Base-by-base conservation (phyloP, 2,113 vertebrate species). In the Entosphenus tridentatus region DNA sequence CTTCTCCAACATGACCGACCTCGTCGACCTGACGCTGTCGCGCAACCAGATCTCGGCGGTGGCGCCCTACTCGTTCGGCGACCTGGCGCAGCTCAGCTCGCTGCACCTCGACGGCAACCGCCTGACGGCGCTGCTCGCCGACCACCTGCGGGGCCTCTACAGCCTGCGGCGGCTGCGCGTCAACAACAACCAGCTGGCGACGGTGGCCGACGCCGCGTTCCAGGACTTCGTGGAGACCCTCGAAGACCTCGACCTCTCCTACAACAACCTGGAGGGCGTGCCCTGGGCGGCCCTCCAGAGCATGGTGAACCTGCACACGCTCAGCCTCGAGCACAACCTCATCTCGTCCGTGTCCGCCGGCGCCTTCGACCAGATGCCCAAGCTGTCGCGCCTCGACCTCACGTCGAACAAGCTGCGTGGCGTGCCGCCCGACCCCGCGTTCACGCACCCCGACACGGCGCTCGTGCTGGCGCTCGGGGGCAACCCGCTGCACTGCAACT, bases 401-500 rank as follows among this genome's bases (percentile, higher is more conserved):
- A 85, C 84, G 0, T 86, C 84, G 70, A 86, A 86, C 77, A 85
- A 85, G 76, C 79, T 86, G 70, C 85, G 84, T 77, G 84, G 84
- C 75, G 83, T 86, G 55, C 83, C 84, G 1, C 83, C 84, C 0
- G 84, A 85, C 76, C 84, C 84, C 2, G 57, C 84, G 65, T 85
- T 84, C 74, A 84, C 85, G 71, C 96, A 89, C 1, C 84, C 84
- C 3, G 84, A 87, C 69, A 84, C 90, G 1, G 80, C 80, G 3
- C 75, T 97, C 6, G 87, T 87, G 70, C 82, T 92, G 12, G 88
- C 83, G 73, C 88, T 92, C 62, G 87, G 88, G 0, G 88, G 88
- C 3, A 92, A 92, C 73, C 88, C 88, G 0, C 77, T 92, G 73
- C 88, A 92, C 76, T 92, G 88, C 76, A 92, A 90, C 73, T 92